These are phyloP conservation scores for Chrysodeixis includens DNA, from an alignment of 2,888 invertebrate genomes.

Conservation along the genomic window DNA sequence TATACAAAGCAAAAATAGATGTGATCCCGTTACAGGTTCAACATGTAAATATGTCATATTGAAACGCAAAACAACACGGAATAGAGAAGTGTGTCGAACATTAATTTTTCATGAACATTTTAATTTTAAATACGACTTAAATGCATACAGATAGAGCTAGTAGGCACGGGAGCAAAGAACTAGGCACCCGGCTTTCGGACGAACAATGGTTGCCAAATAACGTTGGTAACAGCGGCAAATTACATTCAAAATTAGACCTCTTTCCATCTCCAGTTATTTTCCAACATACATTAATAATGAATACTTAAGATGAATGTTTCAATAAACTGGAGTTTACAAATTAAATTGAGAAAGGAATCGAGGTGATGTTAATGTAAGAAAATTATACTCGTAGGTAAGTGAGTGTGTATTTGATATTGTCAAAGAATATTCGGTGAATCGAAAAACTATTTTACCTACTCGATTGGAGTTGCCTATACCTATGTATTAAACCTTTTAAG, in stretches of 20 bases:
- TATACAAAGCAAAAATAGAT: not conserved
- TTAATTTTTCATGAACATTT: constrained; percentile 6
- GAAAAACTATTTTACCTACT: no score
- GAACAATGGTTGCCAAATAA: not conserved
- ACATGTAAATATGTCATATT: not conserved
- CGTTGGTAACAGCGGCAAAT: not conserved
- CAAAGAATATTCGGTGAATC: no score
- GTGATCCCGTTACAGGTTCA: not conserved
- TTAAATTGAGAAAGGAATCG: no score
- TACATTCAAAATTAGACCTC: not conserved
- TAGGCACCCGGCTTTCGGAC: not conserved
- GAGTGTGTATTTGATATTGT: no score
- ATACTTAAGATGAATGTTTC: no score
- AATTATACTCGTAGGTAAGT: no score
- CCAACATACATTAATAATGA: not conserved
- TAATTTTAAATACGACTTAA: not conserved
- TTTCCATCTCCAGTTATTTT: not conserved
- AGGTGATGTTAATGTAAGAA: no score
- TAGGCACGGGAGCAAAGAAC: not conserved
- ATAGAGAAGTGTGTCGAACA: not conserved
- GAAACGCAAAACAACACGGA: not conserved
- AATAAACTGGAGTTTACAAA: no score
- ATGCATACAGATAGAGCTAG: not conserved
- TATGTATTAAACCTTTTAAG: no score
- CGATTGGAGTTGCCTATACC: no score